A percentile compares a stretch with the other conserved stretches of the same genome.
phyloP scores from a whole-genome alignment of 2,113 vertebrate species.

The Platichthys flesus region DNA sequence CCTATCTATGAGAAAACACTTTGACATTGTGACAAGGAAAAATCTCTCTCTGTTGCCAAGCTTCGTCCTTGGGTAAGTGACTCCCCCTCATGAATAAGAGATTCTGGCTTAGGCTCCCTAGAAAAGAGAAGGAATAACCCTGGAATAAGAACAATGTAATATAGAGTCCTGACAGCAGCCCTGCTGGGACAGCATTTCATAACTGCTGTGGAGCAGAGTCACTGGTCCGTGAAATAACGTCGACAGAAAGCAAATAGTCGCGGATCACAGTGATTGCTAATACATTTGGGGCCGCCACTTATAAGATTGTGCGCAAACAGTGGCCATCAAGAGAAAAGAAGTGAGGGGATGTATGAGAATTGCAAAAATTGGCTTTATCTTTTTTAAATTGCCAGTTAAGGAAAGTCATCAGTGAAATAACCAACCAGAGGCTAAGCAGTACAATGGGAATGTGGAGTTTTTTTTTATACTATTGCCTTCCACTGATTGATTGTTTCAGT shows the following conservation, averaged over 20 bases:
- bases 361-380: background rate
- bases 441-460: background rate
- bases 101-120: constrained; percentile 35
- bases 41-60: constrained; percentile 2
- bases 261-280: constrained; percentile 47
- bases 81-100: constrained; percentile 11
- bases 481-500: background rate
- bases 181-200: constrained; percentile 35
- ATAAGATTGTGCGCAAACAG: constrained; percentile 13
- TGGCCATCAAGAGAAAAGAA: constrained; percentile 17
- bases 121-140: constrained; percentile 45
- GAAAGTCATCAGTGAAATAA: background rate
- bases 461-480: constrained; percentile 10
- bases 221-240: constrained; percentile 65
- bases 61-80: constrained; percentile 10
- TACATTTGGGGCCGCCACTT: constrained; percentile 39
- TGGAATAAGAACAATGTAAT: constrained; percentile 47
- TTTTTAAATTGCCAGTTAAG: constrained; percentile 10
- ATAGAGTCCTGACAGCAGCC: constrained; percentile 52
- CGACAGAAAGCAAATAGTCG: constrained; percentile 51
- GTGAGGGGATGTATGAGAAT: background rate
- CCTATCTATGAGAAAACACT: background rate
- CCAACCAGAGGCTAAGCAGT: background rate
- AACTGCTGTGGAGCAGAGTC: constrained; percentile 45
- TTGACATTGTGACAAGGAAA: background rate